phyloP scores from a whole-genome alignment of 2,797 vertebrate genomes.

The Lemur catta region DNA sequence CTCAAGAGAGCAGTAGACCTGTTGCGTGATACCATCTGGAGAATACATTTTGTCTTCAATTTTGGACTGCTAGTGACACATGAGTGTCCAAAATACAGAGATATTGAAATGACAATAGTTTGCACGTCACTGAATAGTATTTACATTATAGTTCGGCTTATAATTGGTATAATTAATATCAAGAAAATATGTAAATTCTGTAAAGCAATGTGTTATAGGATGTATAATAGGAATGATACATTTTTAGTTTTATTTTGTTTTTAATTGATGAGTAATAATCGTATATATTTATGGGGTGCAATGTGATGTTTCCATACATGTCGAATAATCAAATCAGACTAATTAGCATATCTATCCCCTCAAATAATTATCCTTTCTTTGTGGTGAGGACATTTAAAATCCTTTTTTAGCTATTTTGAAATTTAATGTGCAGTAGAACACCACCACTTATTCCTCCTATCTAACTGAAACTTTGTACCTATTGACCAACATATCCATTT shows the following conservation, averaged over 20 bases:
- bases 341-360: neutral
- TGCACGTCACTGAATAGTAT: neutral
- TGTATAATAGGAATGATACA: neutral
- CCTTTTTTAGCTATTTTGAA: neutral
- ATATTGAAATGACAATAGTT: neutral
- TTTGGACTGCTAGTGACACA: neutral
- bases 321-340: neutral
- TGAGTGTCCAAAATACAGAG: neutral
- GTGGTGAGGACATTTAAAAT: neutral
- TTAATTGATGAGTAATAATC: neutral
- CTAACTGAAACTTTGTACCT: neutral
- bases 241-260: neutral
- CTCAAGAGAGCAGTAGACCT: neutral
- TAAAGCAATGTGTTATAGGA: neutral
- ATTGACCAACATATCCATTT: neutral
- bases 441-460: neutral
- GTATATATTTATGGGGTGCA: neutral
- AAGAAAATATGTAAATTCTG: neutral
- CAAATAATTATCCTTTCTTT: neutral
- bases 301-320: neutral
- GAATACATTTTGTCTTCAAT: neutral
- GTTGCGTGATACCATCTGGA: neutral
- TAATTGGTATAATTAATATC: neutral
- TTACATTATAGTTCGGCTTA: neutral
- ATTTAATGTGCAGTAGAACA: neutral